Percentiles rank a stretch among this genome's conserved stretches.
Conservation (phyloP, 2,888 invertebrate species). For the Lamproptera curius region DNA sequence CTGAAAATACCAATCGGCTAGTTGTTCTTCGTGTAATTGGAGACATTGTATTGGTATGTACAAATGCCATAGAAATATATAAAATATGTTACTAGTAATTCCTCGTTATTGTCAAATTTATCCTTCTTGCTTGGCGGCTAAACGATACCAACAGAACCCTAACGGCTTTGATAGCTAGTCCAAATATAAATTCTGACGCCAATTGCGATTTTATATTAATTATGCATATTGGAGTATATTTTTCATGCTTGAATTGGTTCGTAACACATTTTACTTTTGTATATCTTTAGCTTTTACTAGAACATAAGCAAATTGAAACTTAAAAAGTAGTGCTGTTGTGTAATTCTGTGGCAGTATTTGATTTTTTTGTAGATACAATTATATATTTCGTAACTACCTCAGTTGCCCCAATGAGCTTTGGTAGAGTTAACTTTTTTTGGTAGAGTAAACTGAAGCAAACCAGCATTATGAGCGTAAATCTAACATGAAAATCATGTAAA, state of each 20-base stretch:
- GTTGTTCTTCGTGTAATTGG: constrained; percentile 3
- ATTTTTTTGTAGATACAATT: too few relatives aligned
- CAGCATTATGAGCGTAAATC: too few relatives aligned
- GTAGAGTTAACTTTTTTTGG: too few relatives aligned
- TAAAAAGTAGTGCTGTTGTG: too few relatives aligned
- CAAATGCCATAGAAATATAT: constrained; percentile 14
- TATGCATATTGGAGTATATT: too few relatives aligned
- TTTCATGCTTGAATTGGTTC: too few relatives aligned
- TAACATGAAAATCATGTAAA: too few relatives aligned
- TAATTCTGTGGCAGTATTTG: too few relatives aligned
- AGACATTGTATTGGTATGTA: constrained; percentile 3
- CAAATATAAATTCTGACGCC: constrained; percentile 18
- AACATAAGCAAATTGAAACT: too few relatives aligned
- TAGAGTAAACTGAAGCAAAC: too few relatives aligned
- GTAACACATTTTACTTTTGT: background rate
- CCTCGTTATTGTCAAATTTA: constrained; percentile 16
- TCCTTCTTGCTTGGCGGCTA: constrained; percentile 13
- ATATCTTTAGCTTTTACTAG: background rate
- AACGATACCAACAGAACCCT: constrained; percentile 14
- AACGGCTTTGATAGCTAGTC: constrained; percentile 10
- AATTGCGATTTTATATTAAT: background rate
- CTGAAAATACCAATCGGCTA: background rate
- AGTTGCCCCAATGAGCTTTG: too few relatives aligned
- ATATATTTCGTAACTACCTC: too few relatives aligned
- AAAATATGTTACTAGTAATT: constrained; percentile 17